Evolutionary conservation across 2,113 vertebrate genomes (phyloP), one percentile per base, ranked within the genome.

Genomic region (Plecturocebus donacophilus): DNA sequence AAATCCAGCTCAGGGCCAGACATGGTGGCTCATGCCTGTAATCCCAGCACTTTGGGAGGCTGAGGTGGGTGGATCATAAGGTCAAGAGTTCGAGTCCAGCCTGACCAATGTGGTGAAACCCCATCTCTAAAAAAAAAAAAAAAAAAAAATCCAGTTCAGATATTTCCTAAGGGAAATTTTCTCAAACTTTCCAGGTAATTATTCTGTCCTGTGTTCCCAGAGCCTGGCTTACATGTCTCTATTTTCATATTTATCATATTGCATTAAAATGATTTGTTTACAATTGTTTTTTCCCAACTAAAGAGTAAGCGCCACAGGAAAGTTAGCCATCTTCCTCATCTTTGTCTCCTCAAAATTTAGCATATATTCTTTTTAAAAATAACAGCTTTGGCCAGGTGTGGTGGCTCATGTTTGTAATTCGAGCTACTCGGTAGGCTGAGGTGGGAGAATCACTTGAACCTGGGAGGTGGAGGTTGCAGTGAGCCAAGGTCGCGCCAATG

Each of bases 151-250:
- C 52, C 35, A 88, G 35, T 56, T 90, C n/a, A 35, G 47, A 42
- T 75, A 64, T 73, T 86, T 96, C 76, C 47, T 73, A 87, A 87
- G 35, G 49, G 73, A 84, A 95, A 79, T 30, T 54, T 64, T 79
- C 70, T 45, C 40, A 66, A 10, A 66, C 76, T 27, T 16, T 21
- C 30, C 3, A 42, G 27, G 19, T 68, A 49, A 23, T 82, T 90
- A 54, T 95, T 96, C 42, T 83, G 5, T 38, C 17, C 83, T 70
- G 14, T 49, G 64, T 81, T 64, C 38, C 40, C 56, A 87, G 54
- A 93, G 30, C 10, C 56, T 68, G 38, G 32, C 47, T 92, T 73
- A 95, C 2, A 32, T 16, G 85, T 38, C n/a, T 96, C 52, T 68
- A 30, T 81, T 66, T 87, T 87, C 38, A 58, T 21, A 86, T 90